Base-by-base conservation (phyloP, 2,113 vertebrate genomes). In the Callocephalon fimbriatum region DNA sequence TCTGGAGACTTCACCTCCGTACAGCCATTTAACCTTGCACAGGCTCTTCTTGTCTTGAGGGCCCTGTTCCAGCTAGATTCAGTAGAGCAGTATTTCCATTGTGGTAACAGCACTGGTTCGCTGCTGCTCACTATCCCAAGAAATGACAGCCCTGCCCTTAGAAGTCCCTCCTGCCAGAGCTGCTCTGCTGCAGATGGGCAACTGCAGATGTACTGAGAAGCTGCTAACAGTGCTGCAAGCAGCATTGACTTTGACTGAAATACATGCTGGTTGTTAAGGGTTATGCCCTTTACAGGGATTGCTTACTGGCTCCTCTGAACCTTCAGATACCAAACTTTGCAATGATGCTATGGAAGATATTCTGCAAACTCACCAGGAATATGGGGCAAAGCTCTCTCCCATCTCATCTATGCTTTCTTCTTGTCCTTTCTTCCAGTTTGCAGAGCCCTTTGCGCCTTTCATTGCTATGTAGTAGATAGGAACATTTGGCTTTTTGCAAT, bases 401-500 rank as follows among this genome's bases (percentile, higher is more conserved):
- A 20, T 88, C 75, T 86, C 79, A 58, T 88, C 65, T 77, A n/a
- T 86, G 44, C 61, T 86, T 93, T 97, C 2, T 27, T 96, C 59
- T 83, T 88, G 63, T 84, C 76, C 61, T 96, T 95, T 96, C 58
- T 96, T 88, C 65, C 40, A 88, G 61, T 92, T 92, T 65, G 29
- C 76, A 81, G 37, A 93, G 79, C 79, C 56, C 76, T 97, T 95
- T 95, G 61, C 66, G 88, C 61, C 51, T 61, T 94, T 85, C 65
- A 66, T 92, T 2, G 0, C 91, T 92, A 37, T 4, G 9, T 50
- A 72, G 56, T 32, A 77, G 92, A 92, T 84, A 87, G 66, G 53
- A 95, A 93, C 63, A 83, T 95, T 93, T 92, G 70, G 35, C 61
- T 93, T 94, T 95, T 81, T 91, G 68, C 65, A 97, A 85, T 95